A percentile compares a stretch with the other conserved stretches of the same genome.
These are phyloP conservation scores for Astatotilapia flaviijosephi DNA, from an alignment of 2,113 vertebrate species.

Conservation along the genomic window DNA sequence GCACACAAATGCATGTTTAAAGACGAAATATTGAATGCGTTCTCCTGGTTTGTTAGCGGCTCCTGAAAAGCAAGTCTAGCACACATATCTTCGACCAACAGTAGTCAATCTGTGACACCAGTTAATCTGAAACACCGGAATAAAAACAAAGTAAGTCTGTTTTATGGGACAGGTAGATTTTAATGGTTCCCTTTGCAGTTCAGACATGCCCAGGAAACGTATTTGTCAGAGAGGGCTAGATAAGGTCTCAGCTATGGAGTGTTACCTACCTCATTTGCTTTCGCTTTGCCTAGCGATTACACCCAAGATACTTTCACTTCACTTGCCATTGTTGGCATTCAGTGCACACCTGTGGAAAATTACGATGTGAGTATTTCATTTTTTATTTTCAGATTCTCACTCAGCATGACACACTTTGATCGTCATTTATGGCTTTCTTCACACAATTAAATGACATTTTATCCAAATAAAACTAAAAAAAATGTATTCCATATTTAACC, in stretches of 20 bases:
- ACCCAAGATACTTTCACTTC: not conserved
- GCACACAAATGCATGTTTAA: not conserved
- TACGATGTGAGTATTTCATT: not conserved
- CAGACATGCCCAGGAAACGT: not conserved
- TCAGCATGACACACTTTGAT: not conserved
- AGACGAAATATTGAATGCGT: not conserved
- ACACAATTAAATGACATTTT: no score
- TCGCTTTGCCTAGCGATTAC: not conserved
- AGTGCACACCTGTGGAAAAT: not conserved
- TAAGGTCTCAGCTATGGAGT: not conserved
- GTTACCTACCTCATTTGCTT: not conserved
- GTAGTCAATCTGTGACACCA: not conserved
- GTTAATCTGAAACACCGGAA: not conserved
- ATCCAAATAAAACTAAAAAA: no score
- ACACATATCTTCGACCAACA: not conserved
- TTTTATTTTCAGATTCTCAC: not conserved
- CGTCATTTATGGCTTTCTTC: not conserved
- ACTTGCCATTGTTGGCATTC: not conserved
- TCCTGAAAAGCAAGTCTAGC: not conserved
- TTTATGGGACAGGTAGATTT: not conserved
- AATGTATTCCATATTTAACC: not conserved
- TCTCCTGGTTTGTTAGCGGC: not conserved
- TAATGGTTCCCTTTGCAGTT: not conserved
- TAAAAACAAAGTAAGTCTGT: not conserved
- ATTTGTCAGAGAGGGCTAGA: not conserved